Percentiles rank a stretch among this genome's conserved stretches.
Evolutionary conservation across 1,140 invertebrate genomes (phyloP).

Genomic region (Ruditapes philippinarum): DNA sequence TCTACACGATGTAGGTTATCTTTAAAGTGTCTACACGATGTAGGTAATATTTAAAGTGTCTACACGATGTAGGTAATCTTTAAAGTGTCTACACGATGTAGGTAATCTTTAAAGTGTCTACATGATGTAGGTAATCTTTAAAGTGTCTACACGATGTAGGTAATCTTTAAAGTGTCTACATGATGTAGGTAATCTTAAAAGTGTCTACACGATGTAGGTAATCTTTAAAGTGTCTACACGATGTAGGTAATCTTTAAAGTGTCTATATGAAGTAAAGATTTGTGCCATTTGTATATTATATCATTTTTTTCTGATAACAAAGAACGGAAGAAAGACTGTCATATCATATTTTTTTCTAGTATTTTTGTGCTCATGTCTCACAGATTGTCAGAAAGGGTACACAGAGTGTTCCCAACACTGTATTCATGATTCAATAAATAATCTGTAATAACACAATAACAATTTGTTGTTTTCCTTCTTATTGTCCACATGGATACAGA

Average conservation of each 20-base stretch:
- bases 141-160: neutral
- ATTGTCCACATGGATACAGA: too few species aligned
- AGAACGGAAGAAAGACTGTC: neutral
- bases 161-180: neutral
- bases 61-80: too few species aligned
- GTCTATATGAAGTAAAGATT: neutral
- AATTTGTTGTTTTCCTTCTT: neutral
- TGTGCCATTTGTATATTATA: constrained; percentile 27
- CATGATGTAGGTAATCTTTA: too few species aligned
- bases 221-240: neutral
- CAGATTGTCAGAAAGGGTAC: neutral
- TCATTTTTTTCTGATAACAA: neutral
- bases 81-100: neutral
- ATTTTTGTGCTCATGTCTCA: constrained; percentile 24
- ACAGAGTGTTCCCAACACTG: neutral
- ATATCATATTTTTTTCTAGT: constrained; percentile 32
- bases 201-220: neutral
- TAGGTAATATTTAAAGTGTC: neutral
- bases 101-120: neutral
- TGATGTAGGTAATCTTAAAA: too few species aligned
- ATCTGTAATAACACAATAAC: constrained; percentile 15
- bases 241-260: neutral
- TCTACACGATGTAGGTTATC: neutral
- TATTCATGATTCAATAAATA: constrained; percentile 38
- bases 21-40: too few species aligned